Conservation (phyloP, 2,888 invertebrate species). For the Micropterix aruncella region DNA sequence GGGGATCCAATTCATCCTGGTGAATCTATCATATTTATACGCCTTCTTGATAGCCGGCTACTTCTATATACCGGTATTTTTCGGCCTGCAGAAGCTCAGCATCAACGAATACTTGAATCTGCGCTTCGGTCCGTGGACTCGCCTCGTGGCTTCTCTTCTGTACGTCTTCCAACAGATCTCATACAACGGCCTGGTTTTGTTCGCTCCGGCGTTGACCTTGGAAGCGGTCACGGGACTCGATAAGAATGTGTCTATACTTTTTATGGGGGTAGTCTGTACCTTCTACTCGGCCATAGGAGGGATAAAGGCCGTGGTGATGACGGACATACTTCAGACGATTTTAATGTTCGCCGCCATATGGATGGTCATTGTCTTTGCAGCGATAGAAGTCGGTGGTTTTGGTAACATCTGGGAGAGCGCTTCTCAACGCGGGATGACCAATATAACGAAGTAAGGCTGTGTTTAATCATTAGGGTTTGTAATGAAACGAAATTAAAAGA, state of each 20-base stretch:
- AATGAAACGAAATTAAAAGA: no score
- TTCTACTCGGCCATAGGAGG: conserved; percentile 64
- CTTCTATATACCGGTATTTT: conserved; percentile 59
- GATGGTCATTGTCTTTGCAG: conserved; percentile 49
- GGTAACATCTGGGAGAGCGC: conserved; percentile 49
- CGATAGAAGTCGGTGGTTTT: conserved; percentile 44
- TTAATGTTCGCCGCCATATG: conserved; percentile 61
- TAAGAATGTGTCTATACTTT: conserved; percentile 44
- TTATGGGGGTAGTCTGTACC: conserved; percentile 47
- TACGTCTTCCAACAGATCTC: conserved; percentile 66
- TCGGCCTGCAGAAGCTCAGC: conserved; percentile 49
- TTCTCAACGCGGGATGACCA: conserved; percentile 40
- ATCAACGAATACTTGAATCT: conserved; percentile 71
- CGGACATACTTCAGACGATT: conserved; percentile 58
- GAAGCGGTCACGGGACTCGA: conserved; percentile 55
- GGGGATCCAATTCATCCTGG: conserved; percentile 52
- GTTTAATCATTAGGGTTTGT: no score
- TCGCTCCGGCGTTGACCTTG: conserved; percentile 68
- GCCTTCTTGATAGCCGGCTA: conserved; percentile 54
- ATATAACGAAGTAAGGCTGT: conserved; percentile 42
- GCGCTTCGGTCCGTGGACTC: conserved; percentile 52
- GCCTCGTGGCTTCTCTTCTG: conserved; percentile 54
- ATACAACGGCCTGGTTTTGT: conserved; percentile 67
- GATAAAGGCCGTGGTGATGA: conserved; percentile 63
- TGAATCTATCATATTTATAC: conserved; percentile 49